Base-by-base conservation (phyloP, 1,140 invertebrate genomes). In the Drosophila mojavensis region DNA sequence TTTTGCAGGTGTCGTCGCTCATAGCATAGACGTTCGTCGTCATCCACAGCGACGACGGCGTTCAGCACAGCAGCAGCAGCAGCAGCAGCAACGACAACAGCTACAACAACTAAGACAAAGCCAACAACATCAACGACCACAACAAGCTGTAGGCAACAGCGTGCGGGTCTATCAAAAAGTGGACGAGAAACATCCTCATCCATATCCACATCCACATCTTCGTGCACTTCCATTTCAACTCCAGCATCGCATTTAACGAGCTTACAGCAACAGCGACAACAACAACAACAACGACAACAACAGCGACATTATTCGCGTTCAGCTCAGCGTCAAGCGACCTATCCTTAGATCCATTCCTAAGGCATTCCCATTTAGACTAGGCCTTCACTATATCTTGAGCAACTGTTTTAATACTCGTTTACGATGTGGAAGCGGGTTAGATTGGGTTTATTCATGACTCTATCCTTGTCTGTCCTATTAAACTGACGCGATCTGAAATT, bases 1-100 rank as follows among this genome's bases (percentile, higher is more conserved):
- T 77, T 64, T 86, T 88, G 9, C 85, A 88, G 83, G 59, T 89
- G 20, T 60, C 73, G 55, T 30, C 84, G 69, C 47, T 66, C 75
- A 59, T 79, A 84, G 73, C 81, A 84, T 48, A 75, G 72, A 33
- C 67, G 76, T 9, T 72, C 81, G 47, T 28, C 51, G 61, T 70
- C 68, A 36, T 43, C 79, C 59, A 68, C 61, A 33, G 66, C 36
- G 28, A 63, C 59, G 43, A 60, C 20, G 66, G 41, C 72, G 55
- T 33, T 33, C 5, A 33, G 9, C 33, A 33, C 33, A 10, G 33
- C 33, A 33, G 9, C 33, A 48, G 41, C 70, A 43, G 10, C 47
- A 15, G 9, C 45, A 36, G 10, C 15, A 33, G 28, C 43, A 45
- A 45, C 41, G 2, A 17, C 17, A 17, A n/a, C 43, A 45, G 20